Base-by-base conservation (phyloP, 2,113 vertebrate species). In the Uria aalge region DNA sequence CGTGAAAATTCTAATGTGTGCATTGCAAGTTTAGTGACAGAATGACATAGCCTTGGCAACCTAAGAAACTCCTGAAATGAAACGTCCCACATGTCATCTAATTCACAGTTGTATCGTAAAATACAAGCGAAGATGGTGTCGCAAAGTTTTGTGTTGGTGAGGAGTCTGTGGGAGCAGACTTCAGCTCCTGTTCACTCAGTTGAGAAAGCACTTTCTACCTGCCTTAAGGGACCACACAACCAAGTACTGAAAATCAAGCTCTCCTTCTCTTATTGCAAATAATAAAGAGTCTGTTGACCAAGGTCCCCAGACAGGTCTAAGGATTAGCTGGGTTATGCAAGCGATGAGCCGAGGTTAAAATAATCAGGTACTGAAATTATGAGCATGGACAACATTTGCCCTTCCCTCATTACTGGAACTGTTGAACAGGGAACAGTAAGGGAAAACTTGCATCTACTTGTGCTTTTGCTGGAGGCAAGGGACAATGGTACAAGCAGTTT, bases 341-440 rank as follows among this genome's bases (percentile, higher is more conserved):
- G 85, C 90, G 67, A 85, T 77, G 66, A 95, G 63, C 53, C 82
- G 83, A 62, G 43, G 82, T 90, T 85, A 94, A 88, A 96, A 88
- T 62, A 94, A 83, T 79, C 0, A 0, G 41, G 57, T 66, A 62
- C 24, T 62, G 71, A 75, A 96, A 82, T 85, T 66, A 83, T 24
- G 34, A 90, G 36, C 81, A 74, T 67, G 68, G 38, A 76, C 64
- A 69, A 2, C 23, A 47, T 80, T 72, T 84, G 63, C 40, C 72
- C 56, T 80, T 77, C 55, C 21, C 34, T 76, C 7, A 0, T 59
- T 50, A 40, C 34, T 67, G 75, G 22, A 45, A 73, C 18, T 67
- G 7, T 43, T 52, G 38, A 95, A 67, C 16, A 60, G 43, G 36
- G 21, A 20, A 50, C 47, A 73, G 26, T 7, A 27, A 79, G 27